Evolutionary conservation across 2,888 invertebrate genomes (phyloP).

Genomic region (Pseudoips prasinana): DNA sequence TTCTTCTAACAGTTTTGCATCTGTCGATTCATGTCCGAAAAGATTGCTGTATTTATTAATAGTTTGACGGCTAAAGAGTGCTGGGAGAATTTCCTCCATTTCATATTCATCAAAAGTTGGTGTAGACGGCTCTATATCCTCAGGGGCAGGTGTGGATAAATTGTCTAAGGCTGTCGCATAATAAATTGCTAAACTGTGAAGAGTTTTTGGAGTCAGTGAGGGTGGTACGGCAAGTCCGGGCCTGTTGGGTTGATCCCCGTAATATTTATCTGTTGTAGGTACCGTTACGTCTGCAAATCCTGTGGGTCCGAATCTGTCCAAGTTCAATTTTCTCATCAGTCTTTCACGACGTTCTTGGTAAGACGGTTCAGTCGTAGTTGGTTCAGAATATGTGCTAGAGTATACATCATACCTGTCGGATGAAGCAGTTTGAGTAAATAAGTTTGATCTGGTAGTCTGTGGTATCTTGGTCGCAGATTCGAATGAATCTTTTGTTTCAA

Average conservation of each 20-base stretch:
- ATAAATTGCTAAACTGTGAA: constrained; percentile 90
- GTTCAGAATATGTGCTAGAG: constrained; percentile 44
- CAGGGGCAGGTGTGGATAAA: constrained; percentile 63
- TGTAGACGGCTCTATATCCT: constrained; percentile 58
- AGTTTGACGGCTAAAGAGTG: constrained; percentile 85
- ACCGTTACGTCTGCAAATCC: constrained; percentile 72
- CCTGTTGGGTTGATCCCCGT: constrained; percentile 70
- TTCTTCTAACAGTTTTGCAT: constrained; percentile 62
- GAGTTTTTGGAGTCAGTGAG: constrained; percentile 88
- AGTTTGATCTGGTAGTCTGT: constrained; percentile 47
- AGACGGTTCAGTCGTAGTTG: constrained; percentile 56
- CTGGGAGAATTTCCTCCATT: constrained; percentile 77
- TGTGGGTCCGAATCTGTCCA: constrained; percentile 72
- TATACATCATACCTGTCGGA: constrained; percentile 52
- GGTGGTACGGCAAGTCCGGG: constrained; percentile 86
- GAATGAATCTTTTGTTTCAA: constrained; percentile 53
- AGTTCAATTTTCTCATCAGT: constrained; percentile 86
- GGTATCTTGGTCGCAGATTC: constrained; percentile 73
- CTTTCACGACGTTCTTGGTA: constrained; percentile 86
- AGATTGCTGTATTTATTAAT: constrained; percentile 83
- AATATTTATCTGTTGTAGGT: constrained; percentile 68
- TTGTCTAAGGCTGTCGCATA: constrained; percentile 87
- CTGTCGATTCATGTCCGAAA: constrained; percentile 59
- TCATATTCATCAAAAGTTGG: constrained; percentile 58
- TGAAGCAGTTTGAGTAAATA: constrained; percentile 46